phyloP scores from a whole-genome alignment of 2,797 vertebrate species.

The Heterohyrax brucei region DNA sequence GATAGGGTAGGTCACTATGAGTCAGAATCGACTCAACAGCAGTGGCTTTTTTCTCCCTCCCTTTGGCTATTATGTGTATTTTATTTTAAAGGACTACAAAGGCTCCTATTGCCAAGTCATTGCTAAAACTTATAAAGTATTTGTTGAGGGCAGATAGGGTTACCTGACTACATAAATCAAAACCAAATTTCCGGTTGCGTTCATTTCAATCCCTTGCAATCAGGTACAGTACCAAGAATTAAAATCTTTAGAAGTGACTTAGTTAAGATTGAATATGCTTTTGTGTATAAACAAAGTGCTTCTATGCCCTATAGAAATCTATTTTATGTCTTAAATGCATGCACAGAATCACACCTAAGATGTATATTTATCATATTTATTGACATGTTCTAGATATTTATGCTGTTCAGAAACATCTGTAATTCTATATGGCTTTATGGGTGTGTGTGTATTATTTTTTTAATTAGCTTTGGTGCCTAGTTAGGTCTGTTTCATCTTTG shows the following conservation, averaged over 20 bases:
- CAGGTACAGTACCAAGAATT: conserved; percentile 64
- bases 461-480: conserved; percentile 80
- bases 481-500: conserved; percentile 44
- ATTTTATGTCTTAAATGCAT: conserved; percentile 50
- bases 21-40: no score
- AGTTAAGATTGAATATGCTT: conserved; percentile 9
- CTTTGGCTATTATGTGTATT: neutral
- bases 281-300: neutral
- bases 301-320: conserved; percentile 21
- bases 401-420: neutral
- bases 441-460: conserved; percentile 66
- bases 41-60: neutral
- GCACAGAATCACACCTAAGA: neutral
- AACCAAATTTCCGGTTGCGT: conserved; percentile 39
- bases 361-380: conserved; percentile 53
- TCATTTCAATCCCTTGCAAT: conserved; percentile 67
- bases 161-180: conserved; percentile 10
- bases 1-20: no score
- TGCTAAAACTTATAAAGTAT: neutral
- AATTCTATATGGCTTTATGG: neutral
- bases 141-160: conserved; percentile 27
- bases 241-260: conserved; percentile 62
- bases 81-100: conserved; percentile 17
- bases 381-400: conserved; percentile 9
- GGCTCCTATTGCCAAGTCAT: neutral